These are phyloP conservation scores for Ranitomeya variabilis DNA, from an alignment of 2,113 vertebrate species.

Conservation along the genomic window DNA sequence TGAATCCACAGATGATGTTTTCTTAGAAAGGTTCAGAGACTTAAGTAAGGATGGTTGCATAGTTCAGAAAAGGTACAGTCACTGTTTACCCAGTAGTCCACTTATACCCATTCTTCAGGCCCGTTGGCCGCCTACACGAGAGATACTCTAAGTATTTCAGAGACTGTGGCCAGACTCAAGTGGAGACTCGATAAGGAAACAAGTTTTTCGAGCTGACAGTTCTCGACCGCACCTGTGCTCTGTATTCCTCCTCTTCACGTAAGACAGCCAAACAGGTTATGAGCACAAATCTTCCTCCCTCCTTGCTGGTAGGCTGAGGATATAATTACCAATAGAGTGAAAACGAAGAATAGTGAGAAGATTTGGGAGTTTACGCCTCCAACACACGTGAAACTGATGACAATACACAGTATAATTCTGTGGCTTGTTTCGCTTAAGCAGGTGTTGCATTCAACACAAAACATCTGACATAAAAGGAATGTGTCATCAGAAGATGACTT, in stretches of 20 bases:
- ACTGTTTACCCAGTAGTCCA: neutral
- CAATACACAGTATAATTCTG: neutral
- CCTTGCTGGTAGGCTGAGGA: constrained; percentile 1
- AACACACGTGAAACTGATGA: neutral
- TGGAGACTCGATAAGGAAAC: neutral
- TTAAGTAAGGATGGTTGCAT: neutral
- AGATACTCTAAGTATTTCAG: constrained; percentile 14
- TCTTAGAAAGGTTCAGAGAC: neutral
- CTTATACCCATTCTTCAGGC: neutral
- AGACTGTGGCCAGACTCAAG: neutral
- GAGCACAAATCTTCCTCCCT: constrained; percentile 21
- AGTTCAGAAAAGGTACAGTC: neutral
- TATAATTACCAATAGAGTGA: constrained; percentile 1
- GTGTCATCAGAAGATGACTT: neutral
- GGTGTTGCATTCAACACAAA: neutral
- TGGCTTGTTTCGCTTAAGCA: neutral
- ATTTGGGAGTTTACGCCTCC: neutral
- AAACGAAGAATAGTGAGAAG: neutral
- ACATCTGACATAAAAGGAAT: neutral
- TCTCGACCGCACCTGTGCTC: constrained; percentile 39
- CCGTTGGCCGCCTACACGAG: neutral
- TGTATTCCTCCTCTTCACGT: constrained; percentile 30
- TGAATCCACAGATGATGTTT: neutral
- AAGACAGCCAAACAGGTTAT: constrained; percentile 53
- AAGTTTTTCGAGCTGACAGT: constrained; percentile 52